phyloP scores from a whole-genome alignment of 2,797 vertebrate species.

The Manis pentadactyla region DNA sequence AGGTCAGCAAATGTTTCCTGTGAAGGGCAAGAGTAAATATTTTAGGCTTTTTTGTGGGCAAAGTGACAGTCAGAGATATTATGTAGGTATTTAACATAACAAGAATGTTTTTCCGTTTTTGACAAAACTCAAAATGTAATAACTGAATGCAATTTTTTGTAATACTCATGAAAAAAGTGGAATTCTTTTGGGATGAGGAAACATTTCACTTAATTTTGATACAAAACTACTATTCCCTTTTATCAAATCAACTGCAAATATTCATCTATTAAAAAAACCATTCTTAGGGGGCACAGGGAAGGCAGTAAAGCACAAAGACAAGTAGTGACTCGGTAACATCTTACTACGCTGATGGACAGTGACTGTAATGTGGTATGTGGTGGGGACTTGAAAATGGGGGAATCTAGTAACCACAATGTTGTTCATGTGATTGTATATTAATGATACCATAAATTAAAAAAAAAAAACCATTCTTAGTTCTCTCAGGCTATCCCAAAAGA shows the following conservation, averaged over 20 bases:
- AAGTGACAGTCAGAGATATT: neutral
- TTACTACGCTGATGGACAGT: too few species aligned
- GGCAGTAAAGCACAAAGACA: too few species aligned
- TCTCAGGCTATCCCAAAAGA: neutral
- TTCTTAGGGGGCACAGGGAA: too few species aligned
- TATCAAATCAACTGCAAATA: neutral
- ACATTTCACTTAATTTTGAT: neutral
- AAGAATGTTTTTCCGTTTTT: slow-evolving; percentile 1
- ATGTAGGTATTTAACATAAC: neutral
- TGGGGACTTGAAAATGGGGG: too few species aligned
- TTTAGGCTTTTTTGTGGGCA: neutral
- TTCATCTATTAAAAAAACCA: neutral
- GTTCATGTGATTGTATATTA: too few species aligned
- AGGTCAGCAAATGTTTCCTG: neutral
- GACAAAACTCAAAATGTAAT: neutral
- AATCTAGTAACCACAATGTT: too few species aligned
- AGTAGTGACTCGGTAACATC: too few species aligned
- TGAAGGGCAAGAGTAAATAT: neutral
- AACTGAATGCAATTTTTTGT: neutral
- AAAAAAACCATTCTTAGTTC: neutral
- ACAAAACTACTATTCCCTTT: slow-evolving; percentile 12
- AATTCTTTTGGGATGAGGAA: neutral
- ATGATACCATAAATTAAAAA: neutral
- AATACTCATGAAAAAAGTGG: neutral
- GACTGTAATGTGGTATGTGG: too few species aligned